Percentiles rank a stretch among this genome's conserved stretches.
phyloP scores from a whole-genome alignment of 2,113 vertebrate species.

The Carassius carassius region DNA sequence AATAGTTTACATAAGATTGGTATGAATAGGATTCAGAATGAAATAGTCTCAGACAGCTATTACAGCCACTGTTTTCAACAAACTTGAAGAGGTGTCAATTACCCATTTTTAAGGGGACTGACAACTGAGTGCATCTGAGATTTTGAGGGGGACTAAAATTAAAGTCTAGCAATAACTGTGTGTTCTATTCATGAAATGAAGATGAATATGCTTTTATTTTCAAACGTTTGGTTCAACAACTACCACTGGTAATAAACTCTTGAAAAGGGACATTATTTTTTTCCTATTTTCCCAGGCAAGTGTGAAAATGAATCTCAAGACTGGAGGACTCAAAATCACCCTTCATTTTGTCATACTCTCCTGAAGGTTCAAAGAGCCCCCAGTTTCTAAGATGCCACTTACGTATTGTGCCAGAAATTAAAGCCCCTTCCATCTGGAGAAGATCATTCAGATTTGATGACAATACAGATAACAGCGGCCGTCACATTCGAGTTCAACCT shows the following conservation, averaged over 20 bases:
- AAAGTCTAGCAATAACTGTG: background rate
- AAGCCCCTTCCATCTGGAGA: background rate
- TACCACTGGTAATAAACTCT: constrained; percentile 16
- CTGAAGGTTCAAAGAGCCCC: background rate
- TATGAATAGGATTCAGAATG: background rate
- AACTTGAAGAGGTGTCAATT: background rate
- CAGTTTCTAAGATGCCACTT: background rate
- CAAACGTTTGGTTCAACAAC: constrained; percentile 25
- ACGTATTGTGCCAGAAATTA: constrained; percentile 9
- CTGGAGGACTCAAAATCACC: constrained; percentile 19
- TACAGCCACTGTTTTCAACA: background rate
- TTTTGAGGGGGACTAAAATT: background rate
- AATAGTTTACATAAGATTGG: background rate
- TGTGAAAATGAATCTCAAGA: background rate
- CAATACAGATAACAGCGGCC: constrained; percentile 36
- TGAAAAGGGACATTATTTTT: constrained; percentile 24
- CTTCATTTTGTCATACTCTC: background rate
- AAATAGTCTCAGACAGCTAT: background rate
- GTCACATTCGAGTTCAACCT: constrained; percentile 25
- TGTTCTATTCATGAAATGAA: constrained; percentile 5
- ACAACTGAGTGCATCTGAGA: background rate
- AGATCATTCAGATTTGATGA: constrained; percentile 14
- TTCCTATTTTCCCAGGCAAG: background rate
- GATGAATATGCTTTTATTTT: background rate
- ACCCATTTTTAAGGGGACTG: too few species aligned